Evolutionary conservation across 2,797 vertebrate species (phyloP), one percentile per base, ranked within the genome.

Genomic region (Argyrosomus regius): DNA sequence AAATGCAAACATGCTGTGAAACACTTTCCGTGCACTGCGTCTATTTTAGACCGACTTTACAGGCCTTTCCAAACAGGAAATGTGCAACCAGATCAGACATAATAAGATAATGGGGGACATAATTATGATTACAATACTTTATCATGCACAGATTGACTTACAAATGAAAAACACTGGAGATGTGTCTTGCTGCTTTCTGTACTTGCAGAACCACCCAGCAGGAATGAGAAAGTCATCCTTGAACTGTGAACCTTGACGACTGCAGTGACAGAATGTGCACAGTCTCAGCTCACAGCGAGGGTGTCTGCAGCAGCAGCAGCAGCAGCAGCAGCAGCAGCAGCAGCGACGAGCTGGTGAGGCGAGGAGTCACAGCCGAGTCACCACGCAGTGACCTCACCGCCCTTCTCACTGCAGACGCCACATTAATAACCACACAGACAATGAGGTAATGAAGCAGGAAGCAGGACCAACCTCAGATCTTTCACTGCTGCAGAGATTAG

Each of bases 301-400:
- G 72, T 7, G 77, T 61, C 78, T 82, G 78, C 84, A 66, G 71
- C 52, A 22, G 22, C 22, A 50, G 52, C 84, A 66, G 71, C 52
- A 22, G 22, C 22, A 50, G 52, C 68, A 26, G 16, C 16, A 9
- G 6, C 46, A 6, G 68, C 73, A 68, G 72, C 45, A 56, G 72
- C 81, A 52, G 53, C 1, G 43, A 41, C 26, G 26, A 49, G 62
- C 64, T 35, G 61, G 52, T 50, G 77, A 79, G 68, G 72, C 65
- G 45, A 85, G 77, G 66, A 82, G 78, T 83, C 80, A 75, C 83
- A 45, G 84, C 64, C 53, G 12, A 87, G 82, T 85, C 88, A 67
- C 73, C 84, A 28, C 3, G 8, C 65, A 39, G 65, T 66, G 83
- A 88, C 89, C 78, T 86, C 79, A 78, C 54, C 11, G 24, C 64